Evolutionary conservation across 2,113 vertebrate species (phyloP).

Genomic region (Percopsis transmontana): DNA sequence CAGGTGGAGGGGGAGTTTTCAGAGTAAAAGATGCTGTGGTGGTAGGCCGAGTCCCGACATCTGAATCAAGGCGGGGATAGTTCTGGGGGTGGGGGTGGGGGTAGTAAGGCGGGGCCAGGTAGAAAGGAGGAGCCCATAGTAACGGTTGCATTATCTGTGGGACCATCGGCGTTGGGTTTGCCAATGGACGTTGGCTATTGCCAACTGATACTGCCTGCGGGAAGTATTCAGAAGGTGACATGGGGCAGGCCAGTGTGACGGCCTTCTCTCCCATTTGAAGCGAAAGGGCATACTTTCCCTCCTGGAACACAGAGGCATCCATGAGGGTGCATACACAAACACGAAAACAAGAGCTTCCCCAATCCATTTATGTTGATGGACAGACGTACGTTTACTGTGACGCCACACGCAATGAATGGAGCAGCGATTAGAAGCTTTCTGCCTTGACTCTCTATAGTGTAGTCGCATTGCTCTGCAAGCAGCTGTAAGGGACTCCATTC

Average conservation of each 20-base stretch:
- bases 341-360: neutral
- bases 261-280: slow-evolving; percentile 38
- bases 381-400: slow-evolving; percentile 49
- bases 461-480: slow-evolving; percentile 57
- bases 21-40: neutral
- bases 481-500: slow-evolving; percentile 50
- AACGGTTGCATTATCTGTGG: slow-evolving; percentile 8
- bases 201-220: neutral
- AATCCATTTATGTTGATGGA: neutral
- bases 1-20: neutral
- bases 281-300: slow-evolving; percentile 47
- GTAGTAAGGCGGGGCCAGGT: slow-evolving; percentile 62
- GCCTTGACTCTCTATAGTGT: slow-evolving; percentile 35
- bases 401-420: slow-evolving; percentile 55
- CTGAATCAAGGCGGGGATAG: neutral
- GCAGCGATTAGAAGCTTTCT: slow-evolving; percentile 17
- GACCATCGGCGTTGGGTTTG: neutral
- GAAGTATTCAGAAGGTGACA: slow-evolving; percentile 12
- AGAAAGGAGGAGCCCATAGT: slow-evolving; percentile 55
- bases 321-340: neutral
- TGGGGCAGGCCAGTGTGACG: slow-evolving; percentile 49
- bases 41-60: neutral
- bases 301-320: slow-evolving; percentile 27
- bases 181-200: neutral
- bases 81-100: slow-evolving; percentile 43